Conservation (phyloP, 2,888 invertebrate genomes). For the Stenodema calcarata region DNA sequence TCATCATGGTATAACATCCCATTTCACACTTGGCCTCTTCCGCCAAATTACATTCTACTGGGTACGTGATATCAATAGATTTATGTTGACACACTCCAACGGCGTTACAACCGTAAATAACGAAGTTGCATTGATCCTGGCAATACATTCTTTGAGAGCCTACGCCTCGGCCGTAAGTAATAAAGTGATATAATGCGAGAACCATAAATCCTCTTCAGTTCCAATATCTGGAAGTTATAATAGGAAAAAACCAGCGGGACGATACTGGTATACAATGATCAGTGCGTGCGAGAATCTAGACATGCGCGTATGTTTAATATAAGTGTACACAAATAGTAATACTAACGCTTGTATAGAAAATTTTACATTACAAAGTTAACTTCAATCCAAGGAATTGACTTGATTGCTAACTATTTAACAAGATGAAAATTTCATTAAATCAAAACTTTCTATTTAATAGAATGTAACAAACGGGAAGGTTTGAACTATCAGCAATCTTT, state of each 20-base stretch:
- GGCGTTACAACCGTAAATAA: slow-evolving; percentile 39
- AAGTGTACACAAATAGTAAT: no score
- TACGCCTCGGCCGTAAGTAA: not conserved
- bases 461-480: no score
- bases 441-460: no score
- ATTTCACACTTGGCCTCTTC: slow-evolving; percentile 48
- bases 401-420: no score
- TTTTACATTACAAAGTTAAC: no score
- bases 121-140: slow-evolving; percentile 38
- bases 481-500: no score
- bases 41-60: slow-evolving; percentile 36
- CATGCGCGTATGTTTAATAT: no score
- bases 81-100: slow-evolving; percentile 48
- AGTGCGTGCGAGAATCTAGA: no score
- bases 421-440: no score
- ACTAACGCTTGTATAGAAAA: no score
- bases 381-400: no score
- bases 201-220: not conserved
- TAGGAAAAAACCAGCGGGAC: not conserved
- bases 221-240: not conserved
- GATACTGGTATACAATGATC: no score
- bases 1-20: slow-evolving; percentile 46
- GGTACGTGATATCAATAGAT: slow-evolving; percentile 47
- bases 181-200: slow-evolving; percentile 5
- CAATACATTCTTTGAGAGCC: slow-evolving; percentile 32